Conservation (phyloP, 2,797 vertebrate species). For the Streptopelia turtur region DNA sequence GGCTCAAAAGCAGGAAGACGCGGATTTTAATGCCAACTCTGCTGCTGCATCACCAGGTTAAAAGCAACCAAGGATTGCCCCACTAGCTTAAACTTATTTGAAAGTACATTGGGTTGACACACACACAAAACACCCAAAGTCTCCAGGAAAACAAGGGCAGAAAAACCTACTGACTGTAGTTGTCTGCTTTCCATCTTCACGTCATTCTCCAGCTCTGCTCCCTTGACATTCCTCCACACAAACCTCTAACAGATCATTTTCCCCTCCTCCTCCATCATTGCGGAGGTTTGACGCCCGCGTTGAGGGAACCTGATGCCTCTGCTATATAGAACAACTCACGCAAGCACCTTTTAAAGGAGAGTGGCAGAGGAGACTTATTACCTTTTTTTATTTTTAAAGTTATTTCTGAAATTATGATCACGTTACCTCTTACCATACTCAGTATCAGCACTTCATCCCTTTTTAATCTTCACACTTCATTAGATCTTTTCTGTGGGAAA, state of each 20-base stretch:
- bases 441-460: not conserved
- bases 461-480: not conserved
- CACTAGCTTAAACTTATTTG: not conserved
- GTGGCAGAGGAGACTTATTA: not conserved
- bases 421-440: not conserved
- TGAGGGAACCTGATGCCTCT: not conserved
- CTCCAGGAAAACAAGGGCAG: not conserved
- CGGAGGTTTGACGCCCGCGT: accelerated
- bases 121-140: accelerated
- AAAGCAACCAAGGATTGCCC: not conserved
- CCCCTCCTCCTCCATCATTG: not conserved
- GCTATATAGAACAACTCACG: not conserved
- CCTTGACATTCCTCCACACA: not conserved
- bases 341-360: not conserved
- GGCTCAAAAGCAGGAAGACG: not conserved
- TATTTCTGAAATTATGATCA: not conserved
- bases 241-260: not conserved
- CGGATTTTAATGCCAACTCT: not conserved
- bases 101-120: not conserved
- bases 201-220: not conserved
- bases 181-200: not conserved
- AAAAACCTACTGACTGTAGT: not conserved
- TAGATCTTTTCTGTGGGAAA: not conserved
- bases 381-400: not conserved
- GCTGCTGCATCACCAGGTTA: not conserved